Evolutionary conservation across 2,888 invertebrate species (phyloP).

Genomic region (Cheilosia urbana): DNA sequence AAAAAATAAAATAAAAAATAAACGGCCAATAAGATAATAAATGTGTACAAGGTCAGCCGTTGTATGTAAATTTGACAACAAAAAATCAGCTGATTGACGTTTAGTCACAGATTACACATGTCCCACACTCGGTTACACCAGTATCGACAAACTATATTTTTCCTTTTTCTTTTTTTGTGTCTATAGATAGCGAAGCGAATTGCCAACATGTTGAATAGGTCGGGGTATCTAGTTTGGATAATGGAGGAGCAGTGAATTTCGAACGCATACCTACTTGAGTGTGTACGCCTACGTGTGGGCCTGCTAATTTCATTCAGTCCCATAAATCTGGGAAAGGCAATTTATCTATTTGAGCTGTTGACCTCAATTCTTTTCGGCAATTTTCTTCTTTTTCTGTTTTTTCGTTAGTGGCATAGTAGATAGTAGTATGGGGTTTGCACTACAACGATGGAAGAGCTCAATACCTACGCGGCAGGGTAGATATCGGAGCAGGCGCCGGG

Average conservation of each 20-base stretch:
- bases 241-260: constrained; percentile 29
- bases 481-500: not conserved
- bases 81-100: constrained; percentile 45
- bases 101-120: constrained; percentile 38
- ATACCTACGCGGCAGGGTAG: not conserved
- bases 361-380: constrained; percentile 39
- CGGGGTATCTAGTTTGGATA: constrained; percentile 25
- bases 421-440: not conserved
- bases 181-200: constrained; percentile 4
- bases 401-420: not conserved
- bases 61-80: constrained; percentile 38
- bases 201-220: constrained; percentile 46
- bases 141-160: constrained; percentile 28
- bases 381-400: constrained; percentile 2
- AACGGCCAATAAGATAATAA: constrained; percentile 30
- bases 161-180: constrained; percentile 14
- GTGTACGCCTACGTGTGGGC: constrained; percentile 12
- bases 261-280: not conserved
- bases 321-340: constrained; percentile 49
- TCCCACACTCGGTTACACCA: constrained; percentile 8
- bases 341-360: constrained; percentile 58
- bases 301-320: constrained; percentile 29
- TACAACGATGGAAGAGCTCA: not conserved
- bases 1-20: not conserved
- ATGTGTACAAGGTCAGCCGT: constrained; percentile 45